These are phyloP conservation scores for Gymnobelideus leadbeateri DNA, from an alignment of 2,113 vertebrate species.

Conservation along the genomic window DNA sequence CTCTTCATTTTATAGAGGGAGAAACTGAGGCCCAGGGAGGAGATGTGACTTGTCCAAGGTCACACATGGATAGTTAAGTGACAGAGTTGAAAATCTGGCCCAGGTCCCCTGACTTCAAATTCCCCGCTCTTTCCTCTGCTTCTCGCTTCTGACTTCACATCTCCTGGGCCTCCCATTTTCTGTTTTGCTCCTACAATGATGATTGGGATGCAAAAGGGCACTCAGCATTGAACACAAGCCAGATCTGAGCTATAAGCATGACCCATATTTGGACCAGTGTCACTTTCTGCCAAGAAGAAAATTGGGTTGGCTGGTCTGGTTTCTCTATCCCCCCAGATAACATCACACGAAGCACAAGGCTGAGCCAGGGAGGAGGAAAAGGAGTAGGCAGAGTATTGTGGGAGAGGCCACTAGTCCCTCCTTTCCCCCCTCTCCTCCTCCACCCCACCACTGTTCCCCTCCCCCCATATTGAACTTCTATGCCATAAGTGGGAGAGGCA, in stretches of 20 bases:
- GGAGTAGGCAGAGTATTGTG: background rate
- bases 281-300: background rate
- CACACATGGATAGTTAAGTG: background rate
- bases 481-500: no score
- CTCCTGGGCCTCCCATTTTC: background rate
- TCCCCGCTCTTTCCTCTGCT: background rate
- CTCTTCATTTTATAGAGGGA: background rate
- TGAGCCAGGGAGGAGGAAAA: background rate
- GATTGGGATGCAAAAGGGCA: background rate
- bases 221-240: background rate
- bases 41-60: background rate
- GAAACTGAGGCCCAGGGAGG: background rate
- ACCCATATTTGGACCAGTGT: background rate
- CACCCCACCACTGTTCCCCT: no score
- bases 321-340: background rate
- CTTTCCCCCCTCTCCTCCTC: rapidly evolving
- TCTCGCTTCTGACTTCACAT: background rate
- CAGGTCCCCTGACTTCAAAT: background rate
- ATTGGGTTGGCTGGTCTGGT: background rate
- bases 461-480: background rate
- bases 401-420: background rate
- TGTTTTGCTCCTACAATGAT: background rate
- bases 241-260: background rate
- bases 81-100: background rate
- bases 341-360: background rate